These are phyloP conservation scores for Jacana jacana DNA, from an alignment of 2,113 vertebrate genomes.

Conservation along the genomic window DNA sequence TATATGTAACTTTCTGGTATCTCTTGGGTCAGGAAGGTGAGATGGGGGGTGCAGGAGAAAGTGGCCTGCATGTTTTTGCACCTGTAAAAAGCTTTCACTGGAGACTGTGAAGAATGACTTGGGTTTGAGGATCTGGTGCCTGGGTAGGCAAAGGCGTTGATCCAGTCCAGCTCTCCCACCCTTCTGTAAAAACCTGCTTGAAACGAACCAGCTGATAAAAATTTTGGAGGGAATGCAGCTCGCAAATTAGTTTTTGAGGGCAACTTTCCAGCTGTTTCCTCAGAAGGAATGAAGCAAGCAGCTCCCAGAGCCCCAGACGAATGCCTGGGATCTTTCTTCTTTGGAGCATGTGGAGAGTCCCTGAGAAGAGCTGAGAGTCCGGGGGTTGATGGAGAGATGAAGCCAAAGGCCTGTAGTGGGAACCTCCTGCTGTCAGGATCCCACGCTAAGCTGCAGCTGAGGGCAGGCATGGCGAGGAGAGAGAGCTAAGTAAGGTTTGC, in stretches of 20 bases:
- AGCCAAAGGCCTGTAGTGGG: slow-evolving; percentile 55
- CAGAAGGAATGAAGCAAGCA: neutral
- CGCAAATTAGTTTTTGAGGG: slow-evolving; percentile 34
- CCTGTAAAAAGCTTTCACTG: neutral
- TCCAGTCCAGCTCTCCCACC: neutral
- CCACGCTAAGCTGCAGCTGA: slow-evolving; percentile 28
- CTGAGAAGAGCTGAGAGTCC: neutral
- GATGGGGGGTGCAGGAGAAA: neutral
- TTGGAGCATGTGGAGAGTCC: neutral
- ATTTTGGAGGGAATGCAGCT: slow-evolving; percentile 3
- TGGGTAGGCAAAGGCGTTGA: neutral
- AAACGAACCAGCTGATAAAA: slow-evolving; percentile 39
- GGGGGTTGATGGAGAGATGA: neutral
- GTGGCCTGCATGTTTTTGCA: neutral
- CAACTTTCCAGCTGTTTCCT: slow-evolving; percentile 50
- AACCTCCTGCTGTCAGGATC: slow-evolving; percentile 61
- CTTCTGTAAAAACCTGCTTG: slow-evolving; percentile 14
- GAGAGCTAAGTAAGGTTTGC: slow-evolving; percentile 1
- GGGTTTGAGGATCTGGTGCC: neutral
- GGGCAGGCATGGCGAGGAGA: neutral
- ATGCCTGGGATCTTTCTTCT: slow-evolving; percentile 51
- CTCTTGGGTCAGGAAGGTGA: neutral
- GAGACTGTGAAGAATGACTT: neutral
- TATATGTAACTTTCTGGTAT: neutral
- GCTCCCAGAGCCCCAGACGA: slow-evolving; percentile 41